Evolutionary conservation across 2,797 vertebrate species (phyloP), one percentile per base, ranked within the genome.

Genomic region (Oophaga sylvatica): DNA sequence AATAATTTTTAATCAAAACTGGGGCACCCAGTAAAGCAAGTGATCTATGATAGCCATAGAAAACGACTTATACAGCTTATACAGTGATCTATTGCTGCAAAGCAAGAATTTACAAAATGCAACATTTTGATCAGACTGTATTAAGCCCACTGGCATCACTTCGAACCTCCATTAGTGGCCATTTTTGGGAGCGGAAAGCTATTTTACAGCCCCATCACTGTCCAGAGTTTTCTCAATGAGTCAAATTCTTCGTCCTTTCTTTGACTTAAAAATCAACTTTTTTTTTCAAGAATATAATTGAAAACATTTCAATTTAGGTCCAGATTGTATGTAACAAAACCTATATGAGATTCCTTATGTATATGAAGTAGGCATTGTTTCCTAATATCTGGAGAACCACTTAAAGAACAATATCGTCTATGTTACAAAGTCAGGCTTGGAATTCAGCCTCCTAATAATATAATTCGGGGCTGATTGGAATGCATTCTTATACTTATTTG

Each of bases 401-500:
- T 84, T 84, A 76, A 84, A 48, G 70, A 84, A 75, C 31, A 83
- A 83, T 76, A 60, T 78, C 62, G 12, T 77, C 60, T 31, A 70
- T 84, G 78, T 70, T 62, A 84, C 60, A 59, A 83, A 87, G 78
- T 73, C 65, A 29, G 31, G 31, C 77, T 70, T 35, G 31, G 84
- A 80, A 41, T 53, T 80, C 60, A 41, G 10, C 29, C 83, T 67
- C 60, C 62, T 77, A 77, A 79, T 68, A 67, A 59, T 83, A 79
- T 68, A 68, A 83, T 79, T 89, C 83, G 29, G 41, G 17, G 81
- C 75, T 67, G 73, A 71, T 79, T 79, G 67, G 73, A 83, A 89
- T n/a, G 73, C 84, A 35, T 67, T 62, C 56, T 83, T 86, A 70
- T 57, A 76, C 88, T 81, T 83, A 78, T 86, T 83, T 89, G 88